These are phyloP conservation scores for Synanthedon vespiformis DNA, from an alignment of 2,888 invertebrate genomes.

Conservation along the genomic window DNA sequence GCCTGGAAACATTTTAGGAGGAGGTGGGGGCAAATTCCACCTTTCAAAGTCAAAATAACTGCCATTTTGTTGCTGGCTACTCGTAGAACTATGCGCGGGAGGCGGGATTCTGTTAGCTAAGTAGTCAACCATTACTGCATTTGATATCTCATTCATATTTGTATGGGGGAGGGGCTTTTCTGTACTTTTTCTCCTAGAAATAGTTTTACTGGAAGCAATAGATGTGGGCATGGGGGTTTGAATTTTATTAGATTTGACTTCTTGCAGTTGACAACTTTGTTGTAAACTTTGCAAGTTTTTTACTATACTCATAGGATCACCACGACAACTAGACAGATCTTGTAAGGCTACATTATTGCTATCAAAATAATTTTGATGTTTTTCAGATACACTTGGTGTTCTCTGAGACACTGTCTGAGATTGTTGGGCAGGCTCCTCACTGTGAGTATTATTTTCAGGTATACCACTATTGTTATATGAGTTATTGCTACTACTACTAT, in stretches of 20 bases:
- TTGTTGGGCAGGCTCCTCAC: constrained; percentile 50
- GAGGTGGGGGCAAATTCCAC: constrained; percentile 80
- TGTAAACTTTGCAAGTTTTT: constrained; percentile 77
- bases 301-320: constrained; percentile 82
- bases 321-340: constrained; percentile 79
- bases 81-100: constrained; percentile 77
- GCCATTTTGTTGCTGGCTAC: constrained; percentile 72
- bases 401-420: constrained; percentile 57
- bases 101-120: constrained; percentile 75
- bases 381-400: constrained; percentile 58
- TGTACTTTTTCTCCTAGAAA: constrained; percentile 72
- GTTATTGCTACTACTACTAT: constrained; percentile 45
- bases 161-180: constrained; percentile 58
- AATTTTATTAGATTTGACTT: constrained; percentile 61
- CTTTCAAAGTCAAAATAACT: constrained; percentile 85
- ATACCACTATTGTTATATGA: constrained; percentile 48
- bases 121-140: constrained; percentile 68
- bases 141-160: constrained; percentile 67
- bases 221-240: constrained; percentile 29
- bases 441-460: constrained; percentile 60
- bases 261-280: constrained; percentile 71
- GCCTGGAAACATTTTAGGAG: constrained; percentile 77
- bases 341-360: constrained; percentile 73
- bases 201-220: constrained; percentile 26
- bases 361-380: constrained; percentile 75